Evolutionary conservation across 2,888 invertebrate genomes (phyloP).

Genomic region (Dichetophora obliterata): DNA sequence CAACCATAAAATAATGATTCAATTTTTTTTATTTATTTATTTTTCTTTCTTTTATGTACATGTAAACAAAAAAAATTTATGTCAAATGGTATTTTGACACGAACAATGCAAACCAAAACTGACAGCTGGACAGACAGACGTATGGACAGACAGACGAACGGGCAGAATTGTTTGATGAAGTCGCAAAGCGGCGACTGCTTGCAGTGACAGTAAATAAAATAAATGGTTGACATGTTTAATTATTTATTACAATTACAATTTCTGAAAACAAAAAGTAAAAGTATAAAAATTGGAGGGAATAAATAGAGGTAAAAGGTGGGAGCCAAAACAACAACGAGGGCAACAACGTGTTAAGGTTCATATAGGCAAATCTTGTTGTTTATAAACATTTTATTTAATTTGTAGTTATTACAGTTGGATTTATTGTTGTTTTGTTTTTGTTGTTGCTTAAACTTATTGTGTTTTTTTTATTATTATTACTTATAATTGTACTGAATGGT

Average conservation of each 20-base stretch:
- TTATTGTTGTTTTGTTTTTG: neutral
- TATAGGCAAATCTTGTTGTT: neutral
- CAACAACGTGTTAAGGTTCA: neutral
- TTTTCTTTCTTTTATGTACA: conserved; percentile 56
- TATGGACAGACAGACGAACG: neutral
- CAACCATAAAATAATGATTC: conserved; percentile 27
- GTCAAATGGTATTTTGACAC: conserved; percentile 66
- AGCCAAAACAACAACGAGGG: neutral
- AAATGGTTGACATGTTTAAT: conserved; percentile 17
- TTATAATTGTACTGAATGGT: conserved; percentile 3
- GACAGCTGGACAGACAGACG: neutral
- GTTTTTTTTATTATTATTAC: conserved; percentile 13
- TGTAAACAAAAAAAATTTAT: conserved; percentile 66
- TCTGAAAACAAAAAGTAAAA: neutral
- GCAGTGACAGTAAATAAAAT: neutral
- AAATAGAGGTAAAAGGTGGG: neutral
- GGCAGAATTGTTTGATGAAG: too few relatives aligned
- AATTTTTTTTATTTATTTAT: conserved; percentile 9
- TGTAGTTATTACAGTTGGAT: neutral
- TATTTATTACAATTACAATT: conserved; percentile 23
- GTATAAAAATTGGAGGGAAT: neutral
- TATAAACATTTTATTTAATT: neutral
- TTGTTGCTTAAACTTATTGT: neutral
- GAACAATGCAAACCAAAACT: conserved; percentile 55
- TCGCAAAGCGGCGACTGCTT: too few relatives aligned